A percentile compares a stretch with the other conserved stretches of the same genome.
Evolutionary conservation across 2,888 invertebrate genomes (phyloP).

Genomic region (Tryphoninae sp.): DNA sequence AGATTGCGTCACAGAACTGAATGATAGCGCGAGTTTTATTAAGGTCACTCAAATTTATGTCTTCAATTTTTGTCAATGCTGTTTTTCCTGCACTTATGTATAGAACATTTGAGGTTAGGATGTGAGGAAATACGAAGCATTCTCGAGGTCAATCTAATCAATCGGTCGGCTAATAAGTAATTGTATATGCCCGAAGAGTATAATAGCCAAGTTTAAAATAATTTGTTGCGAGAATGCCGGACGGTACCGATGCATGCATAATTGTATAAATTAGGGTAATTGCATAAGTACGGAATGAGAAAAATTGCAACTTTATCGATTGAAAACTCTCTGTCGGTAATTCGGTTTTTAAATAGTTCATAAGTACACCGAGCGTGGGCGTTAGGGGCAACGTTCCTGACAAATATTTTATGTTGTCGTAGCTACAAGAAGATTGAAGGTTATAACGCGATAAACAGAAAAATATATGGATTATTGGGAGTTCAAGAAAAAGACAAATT

Average conservation of each 20-base stretch:
- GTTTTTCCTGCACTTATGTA: slow-evolving; percentile 8
- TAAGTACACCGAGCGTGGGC: slow-evolving; percentile 17
- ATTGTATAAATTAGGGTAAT: slow-evolving; percentile 46
- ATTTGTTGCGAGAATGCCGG: slow-evolving; percentile 13
- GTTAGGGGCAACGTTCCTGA: not conserved
- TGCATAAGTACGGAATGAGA: not conserved
- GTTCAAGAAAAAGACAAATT: slow-evolving; percentile 15
- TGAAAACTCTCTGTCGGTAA: slow-evolving; percentile 35
- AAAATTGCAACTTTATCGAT: slow-evolving; percentile 6
- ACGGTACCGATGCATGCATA: slow-evolving; percentile 21
- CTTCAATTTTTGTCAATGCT: not conserved
- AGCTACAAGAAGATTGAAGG: not conserved
- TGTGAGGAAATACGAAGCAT: not conserved
- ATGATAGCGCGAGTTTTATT: slow-evolving; percentile 41
- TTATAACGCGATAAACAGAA: slow-evolving; percentile 49
- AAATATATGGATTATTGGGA: not conserved
- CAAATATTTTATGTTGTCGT: not conserved
- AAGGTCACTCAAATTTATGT: not conserved
- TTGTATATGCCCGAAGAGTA: slow-evolving; percentile 12
- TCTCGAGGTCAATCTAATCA: not conserved
- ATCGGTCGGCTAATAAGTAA: slow-evolving; percentile 22
- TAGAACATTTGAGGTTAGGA: not conserved
- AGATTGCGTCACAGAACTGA: slow-evolving; percentile 33
- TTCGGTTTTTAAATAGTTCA: not conserved
- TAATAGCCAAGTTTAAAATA: slow-evolving; percentile 18